Conservation (phyloP, 2,113 vertebrate genomes). For the Climacteris rufus region DNA sequence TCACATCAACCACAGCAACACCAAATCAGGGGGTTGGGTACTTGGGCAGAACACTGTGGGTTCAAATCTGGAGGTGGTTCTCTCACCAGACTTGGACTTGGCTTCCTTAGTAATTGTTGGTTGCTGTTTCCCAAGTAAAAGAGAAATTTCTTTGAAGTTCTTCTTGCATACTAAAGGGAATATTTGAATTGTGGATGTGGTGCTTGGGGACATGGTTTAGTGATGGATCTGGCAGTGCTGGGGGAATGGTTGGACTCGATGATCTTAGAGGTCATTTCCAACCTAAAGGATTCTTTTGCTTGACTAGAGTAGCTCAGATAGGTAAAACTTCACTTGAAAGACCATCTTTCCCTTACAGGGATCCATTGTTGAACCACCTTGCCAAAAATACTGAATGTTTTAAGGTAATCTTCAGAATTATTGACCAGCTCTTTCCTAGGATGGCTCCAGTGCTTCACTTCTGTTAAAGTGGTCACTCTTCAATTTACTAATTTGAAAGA, state of each 20-base stretch:
- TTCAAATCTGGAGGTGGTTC: background rate
- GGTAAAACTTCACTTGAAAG: background rate
- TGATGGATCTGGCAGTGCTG: background rate
- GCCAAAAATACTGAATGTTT: background rate
- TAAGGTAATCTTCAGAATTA: background rate
- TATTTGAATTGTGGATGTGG: background rate
- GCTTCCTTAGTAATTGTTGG: background rate
- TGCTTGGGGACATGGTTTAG: background rate
- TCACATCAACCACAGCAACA: rapidly evolving
- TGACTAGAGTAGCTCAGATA: background rate
- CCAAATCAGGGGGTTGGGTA: background rate
- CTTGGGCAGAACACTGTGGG: background rate
- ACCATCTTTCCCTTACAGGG: background rate
- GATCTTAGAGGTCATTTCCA: background rate
- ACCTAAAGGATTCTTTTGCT: background rate
- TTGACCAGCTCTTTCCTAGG: background rate
- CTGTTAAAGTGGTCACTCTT: background rate
- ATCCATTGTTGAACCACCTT: background rate
- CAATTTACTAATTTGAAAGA: background rate
- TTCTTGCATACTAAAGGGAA: rapidly evolving
- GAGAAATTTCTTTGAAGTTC: background rate
- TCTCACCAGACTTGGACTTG: background rate
- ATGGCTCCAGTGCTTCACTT: background rate
- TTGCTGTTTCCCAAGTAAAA: background rate
- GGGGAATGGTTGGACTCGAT: background rate